Base-by-base conservation (phyloP, 92 coral and sea anemone genomes). In the Porites divaricata region DNA sequence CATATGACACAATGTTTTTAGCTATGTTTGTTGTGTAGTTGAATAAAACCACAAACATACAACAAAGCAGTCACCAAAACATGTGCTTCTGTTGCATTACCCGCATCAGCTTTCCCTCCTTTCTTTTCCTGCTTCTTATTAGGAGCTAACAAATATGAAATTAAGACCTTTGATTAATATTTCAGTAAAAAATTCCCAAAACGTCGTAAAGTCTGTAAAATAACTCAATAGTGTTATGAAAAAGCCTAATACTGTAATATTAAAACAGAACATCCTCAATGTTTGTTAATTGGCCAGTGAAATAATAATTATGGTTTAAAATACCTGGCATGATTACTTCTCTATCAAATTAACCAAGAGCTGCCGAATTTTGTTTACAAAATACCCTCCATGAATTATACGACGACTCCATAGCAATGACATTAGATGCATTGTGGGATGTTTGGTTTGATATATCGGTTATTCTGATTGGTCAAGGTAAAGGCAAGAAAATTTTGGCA, bases 71-170 rank as follows among this genome's bases (percentile, higher is more conserved):
- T 54, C 84, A 23, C 87, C 63, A 76, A 87, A 82, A 72, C 86
- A 82, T 61, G 86, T 62, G 86, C 49, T 7, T 54, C 19, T 26
- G 19, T 41, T 16, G 49, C 73, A 19, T 94, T 94, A 94, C 98
- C 98, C 88, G 77, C 77, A 6, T 92, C 98, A 69, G 73, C 66
- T 87, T 92, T 93, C 19, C 75, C 81, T 75, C 88, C 88, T 79
- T 88, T 87, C 76, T 94, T 94, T 35, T 92, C 98, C 65, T 85
- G 89, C 86, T 94, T 94, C 94, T 92, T 93, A 83, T 75, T 81
- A 10, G 98, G 59, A 26, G 93, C 91, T 94, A 62, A 24, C 61
- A 72, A 61, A 61, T 59, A 72, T 8, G 48, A 59, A 71, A 22
- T 49, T 50, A 16, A 64, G 17, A 78, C 45, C 4, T 35, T 0